phyloP scores from a whole-genome alignment of 2,797 vertebrate species.

The Rachycentron canadum region DNA sequence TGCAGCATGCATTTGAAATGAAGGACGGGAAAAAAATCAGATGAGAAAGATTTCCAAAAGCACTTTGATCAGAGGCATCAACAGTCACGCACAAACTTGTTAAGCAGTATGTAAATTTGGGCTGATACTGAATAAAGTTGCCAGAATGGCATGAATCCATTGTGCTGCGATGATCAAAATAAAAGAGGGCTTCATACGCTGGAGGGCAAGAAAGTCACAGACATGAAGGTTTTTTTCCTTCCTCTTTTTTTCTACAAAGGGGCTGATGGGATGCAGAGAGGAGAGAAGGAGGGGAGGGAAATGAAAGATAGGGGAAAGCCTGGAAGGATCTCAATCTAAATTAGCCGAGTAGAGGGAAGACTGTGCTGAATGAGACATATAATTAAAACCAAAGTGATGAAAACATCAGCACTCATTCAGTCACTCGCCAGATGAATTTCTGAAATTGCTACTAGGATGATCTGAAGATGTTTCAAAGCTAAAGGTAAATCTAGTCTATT shows the following conservation, averaged over 20 bases:
- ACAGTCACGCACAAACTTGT: conserved; percentile 87
- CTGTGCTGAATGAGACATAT: conserved; percentile 84
- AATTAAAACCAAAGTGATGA: conserved; percentile 85
- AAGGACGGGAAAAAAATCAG: conserved; percentile 80
- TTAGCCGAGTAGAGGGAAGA: conserved; percentile 86
- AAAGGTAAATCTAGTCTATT: conserved; percentile 66
- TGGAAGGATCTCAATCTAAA: conserved; percentile 88
- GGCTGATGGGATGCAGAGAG: conserved; percentile 86
- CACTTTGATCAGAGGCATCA: conserved; percentile 88
- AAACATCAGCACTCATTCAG: conserved; percentile 81
- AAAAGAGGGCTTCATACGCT: conserved; percentile 87
- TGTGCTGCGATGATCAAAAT: conserved; percentile 90
- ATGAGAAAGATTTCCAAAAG: conserved; percentile 86
- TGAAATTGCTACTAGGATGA: conserved; percentile 64
- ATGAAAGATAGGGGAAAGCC: conserved; percentile 86
- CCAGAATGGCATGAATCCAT: conserved; percentile 89
- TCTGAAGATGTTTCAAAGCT: conserved; percentile 71
- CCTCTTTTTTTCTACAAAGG: conserved; percentile 80
- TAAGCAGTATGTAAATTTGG: conserved; percentile 89
- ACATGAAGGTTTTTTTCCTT: conserved; percentile 82
- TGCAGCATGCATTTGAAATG: conserved; percentile 84
- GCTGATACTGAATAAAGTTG: conserved; percentile 89
- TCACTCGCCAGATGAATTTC: conserved; percentile 71
- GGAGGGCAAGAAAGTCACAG: conserved; percentile 88
- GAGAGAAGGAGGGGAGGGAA: conserved; percentile 83